These are phyloP conservation scores for Acleris cristana DNA, from an alignment of 2,888 invertebrate species.

Conservation along the genomic window DNA sequence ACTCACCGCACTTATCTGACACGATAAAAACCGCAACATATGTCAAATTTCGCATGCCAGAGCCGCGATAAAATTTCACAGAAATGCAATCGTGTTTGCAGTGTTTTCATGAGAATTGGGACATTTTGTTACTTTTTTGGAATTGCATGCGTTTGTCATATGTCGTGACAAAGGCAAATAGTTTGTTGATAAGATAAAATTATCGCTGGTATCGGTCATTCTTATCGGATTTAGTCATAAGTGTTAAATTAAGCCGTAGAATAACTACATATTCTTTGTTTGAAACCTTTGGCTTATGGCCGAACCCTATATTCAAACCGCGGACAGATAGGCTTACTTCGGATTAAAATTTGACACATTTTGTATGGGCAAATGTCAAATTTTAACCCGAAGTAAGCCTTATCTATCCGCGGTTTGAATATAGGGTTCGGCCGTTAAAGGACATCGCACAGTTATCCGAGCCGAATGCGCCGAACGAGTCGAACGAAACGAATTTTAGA, in stretches of 20 bases:
- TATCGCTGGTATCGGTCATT: neutral
- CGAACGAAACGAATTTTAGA: too few species aligned
- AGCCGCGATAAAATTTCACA: conserved; percentile 16
- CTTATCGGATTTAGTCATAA: neutral
- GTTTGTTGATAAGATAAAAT: conserved; percentile 4
- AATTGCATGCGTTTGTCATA: conserved; percentile 11
- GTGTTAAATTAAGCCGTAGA: too few species aligned
- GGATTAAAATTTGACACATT: too few species aligned
- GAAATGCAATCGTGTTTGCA: conserved; percentile 16
- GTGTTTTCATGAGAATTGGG: conserved; percentile 21
- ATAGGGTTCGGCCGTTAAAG: too few species aligned
- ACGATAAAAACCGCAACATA: conserved; percentile 25
- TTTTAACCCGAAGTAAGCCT: too few species aligned
- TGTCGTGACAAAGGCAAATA: neutral
- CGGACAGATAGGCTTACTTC: too few species aligned
- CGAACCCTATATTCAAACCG: too few species aligned
- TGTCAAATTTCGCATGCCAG: conserved; percentile 20
- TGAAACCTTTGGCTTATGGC: too few species aligned
- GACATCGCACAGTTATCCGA: too few species aligned
- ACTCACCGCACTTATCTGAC: conserved; percentile 34
- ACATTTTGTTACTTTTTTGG: conserved; percentile 1
- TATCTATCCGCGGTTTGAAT: too few species aligned
- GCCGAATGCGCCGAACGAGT: too few species aligned
- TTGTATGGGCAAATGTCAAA: too few species aligned
- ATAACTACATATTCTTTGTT: neutral